These are phyloP conservation scores for Rhabdornis inornatus DNA, from an alignment of 2,113 vertebrate species.

Conservation along the genomic window DNA sequence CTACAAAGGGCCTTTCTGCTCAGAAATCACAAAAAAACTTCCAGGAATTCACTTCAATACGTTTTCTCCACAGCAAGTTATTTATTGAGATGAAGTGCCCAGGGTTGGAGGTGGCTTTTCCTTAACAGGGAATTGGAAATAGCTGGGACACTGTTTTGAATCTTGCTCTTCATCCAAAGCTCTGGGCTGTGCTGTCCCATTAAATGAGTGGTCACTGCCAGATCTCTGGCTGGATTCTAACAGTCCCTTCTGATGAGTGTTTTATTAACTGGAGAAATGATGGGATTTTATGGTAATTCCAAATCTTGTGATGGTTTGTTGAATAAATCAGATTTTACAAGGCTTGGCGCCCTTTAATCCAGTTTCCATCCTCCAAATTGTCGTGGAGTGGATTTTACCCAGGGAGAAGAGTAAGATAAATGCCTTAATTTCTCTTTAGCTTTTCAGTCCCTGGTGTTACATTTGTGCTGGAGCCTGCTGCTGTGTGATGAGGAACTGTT, in stretches of 20 bases:
- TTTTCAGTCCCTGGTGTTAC: background rate
- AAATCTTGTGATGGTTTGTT: background rate
- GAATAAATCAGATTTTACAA: slow-evolving; percentile 28
- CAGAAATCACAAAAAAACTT: background rate
- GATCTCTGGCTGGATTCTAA: background rate
- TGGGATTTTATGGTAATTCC: background rate
- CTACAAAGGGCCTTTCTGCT: background rate
- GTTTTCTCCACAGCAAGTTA: background rate
- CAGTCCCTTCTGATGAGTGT: background rate
- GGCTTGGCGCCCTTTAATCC: background rate
- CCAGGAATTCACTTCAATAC: background rate
- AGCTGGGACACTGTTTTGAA: background rate
- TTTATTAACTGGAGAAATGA: slow-evolving; percentile 49
- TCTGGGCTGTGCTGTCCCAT: background rate
- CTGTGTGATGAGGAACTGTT: background rate
- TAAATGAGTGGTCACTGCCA: background rate
- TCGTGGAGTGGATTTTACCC: background rate
- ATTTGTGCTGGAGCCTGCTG: background rate
- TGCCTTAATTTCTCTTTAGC: background rate
- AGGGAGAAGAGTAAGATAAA: background rate
- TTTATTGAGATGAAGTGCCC: background rate
- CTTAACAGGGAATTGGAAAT: background rate
- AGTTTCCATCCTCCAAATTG: background rate
- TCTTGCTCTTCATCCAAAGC: background rate
- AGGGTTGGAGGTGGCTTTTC: background rate